phyloP scores from a whole-genome alignment of 2,888 invertebrate species.

The Andrena chrysosceles region DNA sequence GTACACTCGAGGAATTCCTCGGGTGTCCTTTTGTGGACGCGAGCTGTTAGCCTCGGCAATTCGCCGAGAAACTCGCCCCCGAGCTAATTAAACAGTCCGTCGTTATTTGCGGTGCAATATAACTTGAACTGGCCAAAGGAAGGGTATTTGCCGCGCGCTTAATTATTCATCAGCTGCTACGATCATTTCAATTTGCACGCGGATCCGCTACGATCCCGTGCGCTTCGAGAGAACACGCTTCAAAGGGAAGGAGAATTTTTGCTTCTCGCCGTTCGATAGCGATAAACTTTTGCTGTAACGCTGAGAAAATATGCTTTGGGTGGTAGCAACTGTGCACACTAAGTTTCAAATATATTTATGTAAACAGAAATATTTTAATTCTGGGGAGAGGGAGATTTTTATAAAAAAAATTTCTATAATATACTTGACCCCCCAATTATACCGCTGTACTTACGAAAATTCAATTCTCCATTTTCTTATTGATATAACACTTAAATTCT shows the following conservation, averaged over 20 bases:
- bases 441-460: too few species aligned
- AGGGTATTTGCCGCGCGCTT: conserved; percentile 54
- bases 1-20: conserved; percentile 33
- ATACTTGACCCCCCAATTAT: neutral
- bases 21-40: conserved; percentile 42
- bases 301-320: neutral
- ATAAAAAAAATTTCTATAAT: neutral
- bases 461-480: too few species aligned
- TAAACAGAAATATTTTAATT: neutral
- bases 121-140: conserved; percentile 55
- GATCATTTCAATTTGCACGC: conserved; percentile 47
- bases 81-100: conserved; percentile 65
- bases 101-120: conserved; percentile 63
- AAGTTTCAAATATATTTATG: neutral
- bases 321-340: neutral
- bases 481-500: too few species aligned
- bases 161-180: conserved; percentile 47
- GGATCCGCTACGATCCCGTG: conserved; percentile 25
- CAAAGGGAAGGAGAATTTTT: neutral
- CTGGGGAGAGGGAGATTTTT: neutral
- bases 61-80: conserved; percentile 52
- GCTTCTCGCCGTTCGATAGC: neutral
- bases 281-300: conserved; percentile 3
- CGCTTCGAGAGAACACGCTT: neutral
- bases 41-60: conserved; percentile 40